Base-by-base conservation (phyloP, 2,888 invertebrate species). In the Podabrus alpinus region DNA sequence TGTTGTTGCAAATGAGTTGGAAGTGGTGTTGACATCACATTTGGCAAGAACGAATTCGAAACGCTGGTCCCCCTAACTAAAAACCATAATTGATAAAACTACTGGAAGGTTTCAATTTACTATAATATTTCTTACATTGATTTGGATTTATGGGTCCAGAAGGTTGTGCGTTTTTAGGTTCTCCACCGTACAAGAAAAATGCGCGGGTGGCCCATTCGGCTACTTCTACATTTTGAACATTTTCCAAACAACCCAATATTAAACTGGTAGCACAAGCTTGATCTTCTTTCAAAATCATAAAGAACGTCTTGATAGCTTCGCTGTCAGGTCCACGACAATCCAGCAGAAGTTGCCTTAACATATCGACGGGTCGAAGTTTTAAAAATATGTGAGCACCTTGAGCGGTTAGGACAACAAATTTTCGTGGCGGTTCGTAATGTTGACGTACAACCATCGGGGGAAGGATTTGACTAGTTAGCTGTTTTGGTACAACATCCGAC, bases 181-280 rank as follows among this genome's bases (percentile, higher is more conserved):
- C 96, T 0, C 95, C 95, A 19, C 98, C 98, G 85, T 96, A 97
- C 78, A 96, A 88, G 87, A 97, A 95, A 88, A 97, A 97, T 0
- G 97, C 97, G 81, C 96, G 92, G 0, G 96, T 94, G 0, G 98
- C 97, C 94, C 95, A 94, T 83, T 97, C 94, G 68, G 94, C 92
- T 1, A 95, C 89, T 77, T 95, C 93, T 11, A 90, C 89, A 81
- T 93, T 92, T 86, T 89, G 88, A 15, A 88, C 85, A 74, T 88
- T 88, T 73, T 91, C 90, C 71, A 94, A 92, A 75, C 96, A 97
- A 0, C 97, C 97, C 74, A 98, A 87, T 80, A 95, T 92, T 64
- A 98, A 88, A 71, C 95, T 94, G 60, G 95, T 96, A 0, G 95
- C 95, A 86, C 97, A 97, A 0, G 97, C 97, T 87, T 98, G 97